phyloP scores from a whole-genome alignment of 2,888 invertebrate species.

The Therioaphis trifolii region DNA sequence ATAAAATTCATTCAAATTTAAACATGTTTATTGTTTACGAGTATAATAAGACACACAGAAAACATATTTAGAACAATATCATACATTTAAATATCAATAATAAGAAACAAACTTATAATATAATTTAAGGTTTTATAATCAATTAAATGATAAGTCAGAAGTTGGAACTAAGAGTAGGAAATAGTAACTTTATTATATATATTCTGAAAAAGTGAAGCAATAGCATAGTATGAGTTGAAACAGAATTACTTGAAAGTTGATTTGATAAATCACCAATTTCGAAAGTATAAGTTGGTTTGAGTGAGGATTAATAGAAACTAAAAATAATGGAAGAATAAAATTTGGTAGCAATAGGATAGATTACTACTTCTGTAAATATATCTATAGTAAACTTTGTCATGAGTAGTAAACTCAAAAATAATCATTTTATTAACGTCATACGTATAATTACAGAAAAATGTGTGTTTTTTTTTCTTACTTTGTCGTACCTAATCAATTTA shows the following conservation, averaged over 20 bases:
- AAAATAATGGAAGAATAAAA: not conserved
- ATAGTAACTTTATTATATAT: not conserved
- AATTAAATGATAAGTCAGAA: not conserved
- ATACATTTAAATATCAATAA: too few relatives aligned
- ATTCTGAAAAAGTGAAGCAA: not conserved
- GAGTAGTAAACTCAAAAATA: not conserved
- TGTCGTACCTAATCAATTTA: too few relatives aligned
- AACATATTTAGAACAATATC: too few relatives aligned
- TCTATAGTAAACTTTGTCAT: not conserved
- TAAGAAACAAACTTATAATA: too few relatives aligned
- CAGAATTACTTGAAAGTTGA: not conserved
- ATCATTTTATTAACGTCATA: not conserved
- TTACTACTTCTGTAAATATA: slow-evolving; percentile 2
- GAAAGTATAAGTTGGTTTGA: not conserved
- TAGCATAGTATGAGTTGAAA: not conserved
- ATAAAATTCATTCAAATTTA: too few relatives aligned
- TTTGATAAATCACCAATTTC: not conserved
- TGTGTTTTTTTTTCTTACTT: too few relatives aligned
- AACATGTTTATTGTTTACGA: too few relatives aligned
- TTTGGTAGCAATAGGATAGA: not conserved
- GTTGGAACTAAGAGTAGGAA: not conserved
- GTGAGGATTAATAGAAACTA: not conserved
- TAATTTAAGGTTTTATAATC: not conserved
- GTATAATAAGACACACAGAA: too few relatives aligned
- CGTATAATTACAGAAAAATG: too few relatives aligned